Conservation (phyloP, 2,888 invertebrate species). For the Hypomecis atomaria region DNA sequence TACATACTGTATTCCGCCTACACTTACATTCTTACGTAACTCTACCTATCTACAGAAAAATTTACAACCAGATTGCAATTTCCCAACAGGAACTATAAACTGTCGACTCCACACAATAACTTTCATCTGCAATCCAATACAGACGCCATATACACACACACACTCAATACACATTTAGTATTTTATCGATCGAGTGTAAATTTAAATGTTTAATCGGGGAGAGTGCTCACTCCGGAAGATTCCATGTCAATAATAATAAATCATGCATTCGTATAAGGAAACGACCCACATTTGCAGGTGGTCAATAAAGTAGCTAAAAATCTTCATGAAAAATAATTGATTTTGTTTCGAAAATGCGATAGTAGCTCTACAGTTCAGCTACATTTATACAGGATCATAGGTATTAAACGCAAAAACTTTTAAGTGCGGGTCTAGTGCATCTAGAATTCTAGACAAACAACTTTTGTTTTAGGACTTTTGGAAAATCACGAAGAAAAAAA, state of each 20-base stretch:
- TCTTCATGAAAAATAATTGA: background rate
- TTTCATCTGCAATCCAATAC: background rate
- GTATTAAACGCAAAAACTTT: too few relatives aligned
- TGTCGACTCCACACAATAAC: background rate
- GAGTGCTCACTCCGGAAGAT: constrained; percentile 48
- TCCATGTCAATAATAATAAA: constrained; percentile 54
- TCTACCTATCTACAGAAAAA: background rate
- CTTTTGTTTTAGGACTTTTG: too few relatives aligned
- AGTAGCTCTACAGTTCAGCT: background rate
- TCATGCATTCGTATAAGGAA: constrained; percentile 24
- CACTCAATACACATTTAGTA: constrained; percentile 14
- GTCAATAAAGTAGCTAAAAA: background rate
- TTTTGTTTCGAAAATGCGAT: background rate
- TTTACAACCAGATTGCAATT: background rate
- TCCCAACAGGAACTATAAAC: background rate
- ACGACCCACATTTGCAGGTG: background rate
- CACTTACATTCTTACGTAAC: too few relatives aligned
- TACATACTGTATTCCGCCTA: too few relatives aligned
- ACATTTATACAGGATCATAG: too few relatives aligned
- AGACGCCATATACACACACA: background rate
- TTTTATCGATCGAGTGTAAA: constrained; percentile 29
- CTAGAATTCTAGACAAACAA: too few relatives aligned
- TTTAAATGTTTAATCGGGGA: constrained; percentile 40
- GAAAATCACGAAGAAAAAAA: too few relatives aligned
- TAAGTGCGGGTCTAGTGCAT: too few relatives aligned